A percentile compares a stretch with the other conserved stretches of the same genome.
Conservation (phyloP, 1,140 invertebrate genomes). For the Hylaeus volcanicus region DNA sequence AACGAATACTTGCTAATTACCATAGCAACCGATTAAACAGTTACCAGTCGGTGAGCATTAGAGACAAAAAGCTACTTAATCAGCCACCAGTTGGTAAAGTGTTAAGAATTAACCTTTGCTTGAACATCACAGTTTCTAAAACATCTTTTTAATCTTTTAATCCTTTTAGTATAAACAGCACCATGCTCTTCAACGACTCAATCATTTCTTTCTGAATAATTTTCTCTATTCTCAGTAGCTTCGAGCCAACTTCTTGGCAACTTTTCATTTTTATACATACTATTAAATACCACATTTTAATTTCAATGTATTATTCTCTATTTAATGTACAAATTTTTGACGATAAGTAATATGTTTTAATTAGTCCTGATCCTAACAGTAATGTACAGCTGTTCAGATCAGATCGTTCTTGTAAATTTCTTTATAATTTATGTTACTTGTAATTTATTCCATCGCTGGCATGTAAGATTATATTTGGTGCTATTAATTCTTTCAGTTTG, state of each 20-base stretch:
- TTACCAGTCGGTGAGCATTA: too few species aligned
- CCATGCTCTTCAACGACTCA: too few species aligned
- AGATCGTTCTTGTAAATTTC: constrained; percentile 47
- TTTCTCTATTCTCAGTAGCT: too few species aligned
- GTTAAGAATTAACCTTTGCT: neutral
- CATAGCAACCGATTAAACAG: too few species aligned
- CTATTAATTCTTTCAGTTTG: constrained; percentile 46
- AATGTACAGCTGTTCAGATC: constrained; percentile 18
- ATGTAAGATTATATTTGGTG: constrained; percentile 53
- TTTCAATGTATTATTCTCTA: constrained; percentile 26
- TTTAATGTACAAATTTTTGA: constrained; percentile 31
- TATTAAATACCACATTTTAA: constrained; percentile 18
- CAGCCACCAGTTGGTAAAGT: too few species aligned
- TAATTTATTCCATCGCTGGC: constrained; percentile 57
- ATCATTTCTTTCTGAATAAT: too few species aligned
- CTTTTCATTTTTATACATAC: neutral
- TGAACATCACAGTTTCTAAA: neutral
- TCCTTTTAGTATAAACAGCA: too few species aligned
- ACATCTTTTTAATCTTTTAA: too few species aligned
- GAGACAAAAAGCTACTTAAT: too few species aligned
- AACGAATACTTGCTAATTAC: too few species aligned
- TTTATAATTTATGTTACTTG: constrained; percentile 31
- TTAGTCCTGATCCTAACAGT: neutral
- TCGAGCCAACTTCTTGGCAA: too few species aligned
- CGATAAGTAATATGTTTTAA: constrained; percentile 20